A percentile compares a stretch with the other conserved stretches of the same genome.
Evolutionary conservation across 2,113 vertebrate genomes (phyloP).

Genomic region (Jaculus jaculus): DNA sequence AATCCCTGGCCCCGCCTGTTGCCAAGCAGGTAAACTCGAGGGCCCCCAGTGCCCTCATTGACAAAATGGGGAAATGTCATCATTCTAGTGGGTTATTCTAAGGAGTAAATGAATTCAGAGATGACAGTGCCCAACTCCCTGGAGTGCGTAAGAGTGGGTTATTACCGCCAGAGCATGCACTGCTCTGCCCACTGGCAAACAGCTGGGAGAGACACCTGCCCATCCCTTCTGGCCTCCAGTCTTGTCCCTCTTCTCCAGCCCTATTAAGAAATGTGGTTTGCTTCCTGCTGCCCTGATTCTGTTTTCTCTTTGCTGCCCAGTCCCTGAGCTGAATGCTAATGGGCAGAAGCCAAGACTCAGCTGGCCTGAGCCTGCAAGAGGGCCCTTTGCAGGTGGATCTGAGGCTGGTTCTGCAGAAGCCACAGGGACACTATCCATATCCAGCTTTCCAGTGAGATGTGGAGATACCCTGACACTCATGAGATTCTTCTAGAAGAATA

Average conservation of each 20-base stretch:
- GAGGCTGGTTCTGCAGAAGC: neutral
- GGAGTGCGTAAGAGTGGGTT: neutral
- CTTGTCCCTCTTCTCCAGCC: neutral
- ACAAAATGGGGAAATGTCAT: no score
- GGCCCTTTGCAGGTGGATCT: neutral
- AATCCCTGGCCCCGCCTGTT: neutral
- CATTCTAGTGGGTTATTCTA: no score
- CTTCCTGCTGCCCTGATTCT: neutral
- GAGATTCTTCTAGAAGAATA: neutral
- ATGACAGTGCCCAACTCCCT: neutral
- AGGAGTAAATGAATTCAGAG: neutral
- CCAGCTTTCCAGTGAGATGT: neutral
- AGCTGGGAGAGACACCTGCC: neutral
- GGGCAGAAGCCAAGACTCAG: no score
- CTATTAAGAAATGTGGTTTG: conserved; percentile 11
- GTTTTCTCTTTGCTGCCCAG: conserved; percentile 23
- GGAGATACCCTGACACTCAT: neutral
- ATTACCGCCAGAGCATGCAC: no score
- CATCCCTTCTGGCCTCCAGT: neutral
- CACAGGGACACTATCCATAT: neutral
- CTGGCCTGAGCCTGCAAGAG: fast-evolving
- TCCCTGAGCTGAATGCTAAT: neutral
- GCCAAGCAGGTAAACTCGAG: neutral
- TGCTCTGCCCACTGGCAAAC: neutral
- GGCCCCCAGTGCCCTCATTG: neutral